Base-by-base conservation (phyloP, 2,797 vertebrate species). In the Poeciliopsis turneri region DNA sequence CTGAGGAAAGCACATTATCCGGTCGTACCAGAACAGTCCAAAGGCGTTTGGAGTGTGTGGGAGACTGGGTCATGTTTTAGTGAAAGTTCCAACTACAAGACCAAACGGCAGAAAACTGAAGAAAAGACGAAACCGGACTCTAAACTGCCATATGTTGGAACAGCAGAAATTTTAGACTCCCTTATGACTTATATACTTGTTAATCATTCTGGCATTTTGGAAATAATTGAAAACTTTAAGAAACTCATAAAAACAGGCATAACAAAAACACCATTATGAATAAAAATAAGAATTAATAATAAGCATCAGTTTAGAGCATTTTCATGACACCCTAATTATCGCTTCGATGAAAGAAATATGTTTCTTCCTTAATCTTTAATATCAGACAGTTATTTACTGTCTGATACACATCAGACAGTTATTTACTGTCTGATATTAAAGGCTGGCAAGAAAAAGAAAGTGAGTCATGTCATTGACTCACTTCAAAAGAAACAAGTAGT, bases 371-470 rank as follows among this genome's bases (percentile, higher is more conserved):
- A 53, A 55, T 30, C 30, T 30, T 30, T 30, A 30, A 30, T 30
- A 30, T 30, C 30, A 30, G 30, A 30, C 30, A 30, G 30, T 30
- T 30, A 1, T 30, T 30, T 30, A 30, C 30, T 30, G 20, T 64
- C 47, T 61, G 2, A 45, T n/a, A 12, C n/a, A n/a, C n/a, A 30
- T 30, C 30, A 30, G 30, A 30, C 30, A 30, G 30, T 30, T 30
- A 1, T 30, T 30, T 30, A 30, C 30, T 30, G 20, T 64, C 47
- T 61, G 2, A 45, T n/a, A 12, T 72, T 55, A 10, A 74, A 61
- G 18, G 15, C 33, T 59, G 28, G 55, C 4, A 51, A 47, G 57
- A 84, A 81, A 81, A 49, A 2, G 59, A 55, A 16, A 81, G 74
- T 41, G 72, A 74, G n/a, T 47, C 25, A 81, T 45, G 46, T 71